phyloP scores from a whole-genome alignment of 1,140 invertebrate species.

The Marisa cornuarietis region DNA sequence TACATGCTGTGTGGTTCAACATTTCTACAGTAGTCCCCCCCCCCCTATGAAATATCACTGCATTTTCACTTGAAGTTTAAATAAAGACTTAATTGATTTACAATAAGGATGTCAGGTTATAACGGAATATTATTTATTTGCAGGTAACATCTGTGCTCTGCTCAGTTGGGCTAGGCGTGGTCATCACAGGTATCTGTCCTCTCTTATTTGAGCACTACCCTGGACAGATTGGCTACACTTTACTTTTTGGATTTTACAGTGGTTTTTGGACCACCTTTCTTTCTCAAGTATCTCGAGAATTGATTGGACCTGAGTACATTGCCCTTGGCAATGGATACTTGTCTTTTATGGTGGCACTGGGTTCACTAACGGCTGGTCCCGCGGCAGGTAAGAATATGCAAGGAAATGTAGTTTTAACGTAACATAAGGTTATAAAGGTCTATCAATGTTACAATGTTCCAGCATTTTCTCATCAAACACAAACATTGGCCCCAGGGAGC shows the following conservation, averaged over 20 bases:
- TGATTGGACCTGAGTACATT: constrained; percentile 59
- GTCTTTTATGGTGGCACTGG: constrained; percentile 58
- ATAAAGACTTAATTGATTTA: too few species aligned
- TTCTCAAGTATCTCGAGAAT: constrained; percentile 54
- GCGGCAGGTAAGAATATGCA: constrained; percentile 47
- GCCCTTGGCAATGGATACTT: constrained; percentile 61
- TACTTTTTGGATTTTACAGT: constrained; percentile 61
- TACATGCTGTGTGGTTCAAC: too few species aligned
- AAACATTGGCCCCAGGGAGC: too few species aligned
- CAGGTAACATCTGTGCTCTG: constrained; percentile 53
- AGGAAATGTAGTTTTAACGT: not conserved
- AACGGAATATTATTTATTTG: not conserved
- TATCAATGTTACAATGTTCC: not conserved
- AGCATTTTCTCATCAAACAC: not conserved
- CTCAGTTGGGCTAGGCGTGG: constrained; percentile 53
- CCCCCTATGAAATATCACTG: too few species aligned
- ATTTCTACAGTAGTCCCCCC: too few species aligned
- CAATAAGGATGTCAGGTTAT: too few species aligned
- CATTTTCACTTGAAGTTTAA: too few species aligned
- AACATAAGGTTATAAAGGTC: not conserved
- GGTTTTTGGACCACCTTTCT: constrained; percentile 63
- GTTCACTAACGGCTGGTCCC: constrained; percentile 54
- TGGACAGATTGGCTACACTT: constrained; percentile 59
- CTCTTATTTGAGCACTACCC: constrained; percentile 57
- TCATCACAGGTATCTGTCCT: constrained; percentile 57